A percentile compares a stretch with the other conserved stretches of the same genome.
Evolutionary conservation across 2,113 vertebrate species (phyloP).

Genomic region (Onychostoma macrolepis): DNA sequence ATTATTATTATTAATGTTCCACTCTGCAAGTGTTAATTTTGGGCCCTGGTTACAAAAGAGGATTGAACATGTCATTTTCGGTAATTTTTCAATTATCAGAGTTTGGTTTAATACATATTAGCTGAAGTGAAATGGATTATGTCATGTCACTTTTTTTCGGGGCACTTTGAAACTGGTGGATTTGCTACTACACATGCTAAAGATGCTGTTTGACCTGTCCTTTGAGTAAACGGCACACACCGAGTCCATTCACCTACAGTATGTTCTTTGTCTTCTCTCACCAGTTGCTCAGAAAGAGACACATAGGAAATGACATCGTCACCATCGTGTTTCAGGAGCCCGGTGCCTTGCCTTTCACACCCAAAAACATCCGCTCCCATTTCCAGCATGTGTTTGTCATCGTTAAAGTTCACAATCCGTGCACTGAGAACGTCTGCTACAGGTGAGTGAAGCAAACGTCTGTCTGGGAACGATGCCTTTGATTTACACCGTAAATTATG

Average conservation of each 20-base stretch:
- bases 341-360: constrained; percentile 94
- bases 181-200: neutral
- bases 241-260: neutral
- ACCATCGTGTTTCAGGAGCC: constrained; percentile 99
- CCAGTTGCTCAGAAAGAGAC: constrained; percentile 94
- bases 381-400: constrained; percentile 98
- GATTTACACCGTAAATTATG: constrained; percentile 44
- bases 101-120: neutral
- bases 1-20: neutral
- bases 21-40: neutral
- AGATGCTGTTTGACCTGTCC: neutral
- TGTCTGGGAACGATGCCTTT: neutral
- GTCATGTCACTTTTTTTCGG: neutral
- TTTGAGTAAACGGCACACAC: too few relatives aligned
- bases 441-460: constrained; percentile 79
- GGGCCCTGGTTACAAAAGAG: neutral
- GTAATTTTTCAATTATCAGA: neutral
- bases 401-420: constrained; percentile 94
- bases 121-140: neutral
- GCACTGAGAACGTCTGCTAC: constrained; percentile 96
- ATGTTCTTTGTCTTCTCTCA: constrained; percentile 18
- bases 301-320: constrained; percentile 98
- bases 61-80: neutral
- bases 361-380: constrained; percentile 95
- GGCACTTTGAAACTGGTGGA: neutral